Base-by-base conservation (phyloP, 2,113 vertebrate species). In the Equus quagga region DNA sequence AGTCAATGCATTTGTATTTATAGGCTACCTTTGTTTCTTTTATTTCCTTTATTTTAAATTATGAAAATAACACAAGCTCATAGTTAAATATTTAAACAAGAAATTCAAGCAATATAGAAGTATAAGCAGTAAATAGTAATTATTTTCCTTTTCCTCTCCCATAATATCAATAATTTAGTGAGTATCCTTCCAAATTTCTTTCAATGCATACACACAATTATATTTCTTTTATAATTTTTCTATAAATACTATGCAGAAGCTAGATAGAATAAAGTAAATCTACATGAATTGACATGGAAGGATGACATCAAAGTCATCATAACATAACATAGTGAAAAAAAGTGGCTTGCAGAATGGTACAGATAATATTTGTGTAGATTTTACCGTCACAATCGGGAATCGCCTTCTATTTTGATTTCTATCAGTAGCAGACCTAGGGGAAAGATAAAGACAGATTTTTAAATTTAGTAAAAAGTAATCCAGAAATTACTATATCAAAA, bases 351-450 rank as follows among this genome's bases (percentile, higher is more conserved):
- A 94, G 26, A 24, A 92, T 13, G 70, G 8, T 18, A 78, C 5
- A 79, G 84, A 89, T 84, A 84, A 95, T 92, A 91, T 76, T 84
- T 83, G 54, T 65, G 15, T 65, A 65, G 13, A 84, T 83, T 78
- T 92, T 97, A 84, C 93, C 64, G 0, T 84, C 46, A 83, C 3
- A 62, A 94, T 36, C 89, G 93, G 36, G 24, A 51, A 41, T 79
- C 10, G 51, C 41, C 31, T 70, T 75, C 79, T 65, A 79, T 95
- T 83, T 78, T 76, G 14, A 78, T 92, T 60, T 46, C 13, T 28
- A 64, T 89, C 24, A 72, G 23, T 33, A 92, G 54, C 98, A 99
- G 99, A 99, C 97, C 99, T 99, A 95, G 62, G 83, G 91, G 49
- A 98, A 91, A 94, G 91, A 95, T 58, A 84, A 88, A 92, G 6